Base-by-base conservation (phyloP, 2,888 invertebrate genomes). In the Scaptodrosophila latifasciaeformis region DNA sequence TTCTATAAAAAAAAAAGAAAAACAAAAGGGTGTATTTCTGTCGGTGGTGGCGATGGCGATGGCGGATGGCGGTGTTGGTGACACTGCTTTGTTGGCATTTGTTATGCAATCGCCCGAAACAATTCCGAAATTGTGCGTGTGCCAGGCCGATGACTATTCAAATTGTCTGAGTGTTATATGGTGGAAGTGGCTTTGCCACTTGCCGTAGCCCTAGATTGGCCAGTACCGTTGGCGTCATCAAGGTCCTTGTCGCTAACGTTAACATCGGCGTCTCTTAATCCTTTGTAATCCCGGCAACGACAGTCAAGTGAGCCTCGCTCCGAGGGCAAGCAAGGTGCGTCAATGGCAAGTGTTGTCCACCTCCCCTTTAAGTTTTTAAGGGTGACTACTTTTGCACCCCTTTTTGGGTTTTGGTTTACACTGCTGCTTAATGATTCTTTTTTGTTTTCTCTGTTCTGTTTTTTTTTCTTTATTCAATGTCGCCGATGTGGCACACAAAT, bases 231-330 rank as follows among this genome's bases (percentile, higher is more conserved):
- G 24, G 13, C 13, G 6, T 30, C 15, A n/a, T 17, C 13, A 17
- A 2, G 12, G 21, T 34, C 21, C 12, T n/a, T 9, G 10, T 45
- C 31, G 30, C 19, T 18, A 30, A 3, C 31, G 24, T 46, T 34
- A 27, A 30, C 19, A 29, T 35, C 21, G 44, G 51, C 52, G 63
- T 48, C 49, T 63, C 63, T 48, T 75, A 75, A 75, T 75, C 75
- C 81, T 54, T 60, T 64, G 69, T 75, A 80, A 75, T 79, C 81
- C 77, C 72, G 45, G 46, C 49, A 62, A 52, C 61, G 59, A 59
- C 60, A 68, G 63, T 50, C 58, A 66, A 71, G 56, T 59, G 59
- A 58, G 43, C 54, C 44, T 42, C 56, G 61, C 37, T 76, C 70
- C 70, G 66, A 42, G 51, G 40, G 30, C 30, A 30, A 12, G 31